Evolutionary conservation across 2,888 invertebrate species (phyloP).

Genomic region (Synergus itoensis): DNA sequence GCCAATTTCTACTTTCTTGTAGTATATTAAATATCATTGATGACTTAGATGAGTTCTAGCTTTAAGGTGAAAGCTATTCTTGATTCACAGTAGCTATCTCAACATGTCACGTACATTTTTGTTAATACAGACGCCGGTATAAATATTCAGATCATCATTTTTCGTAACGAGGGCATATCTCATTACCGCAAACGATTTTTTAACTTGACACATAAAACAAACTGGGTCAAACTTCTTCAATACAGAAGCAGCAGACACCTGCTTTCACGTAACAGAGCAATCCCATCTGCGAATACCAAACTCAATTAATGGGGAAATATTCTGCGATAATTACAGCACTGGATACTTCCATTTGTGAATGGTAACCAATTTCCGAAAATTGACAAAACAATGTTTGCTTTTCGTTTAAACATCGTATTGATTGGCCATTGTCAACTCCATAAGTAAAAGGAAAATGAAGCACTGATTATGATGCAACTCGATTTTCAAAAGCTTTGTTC

Average conservation of each 20-base stretch:
- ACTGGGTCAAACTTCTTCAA: slow-evolving; percentile 26
- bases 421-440: slow-evolving; percentile 30
- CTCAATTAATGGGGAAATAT: slow-evolving; percentile 19
- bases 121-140: slow-evolving; percentile 37
- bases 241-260: slow-evolving; percentile 2
- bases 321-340: slow-evolving; percentile 22
- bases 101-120: slow-evolving; percentile 18
- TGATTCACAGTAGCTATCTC: background rate
- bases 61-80: background rate
- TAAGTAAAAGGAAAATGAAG: slow-evolving; percentile 24
- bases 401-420: slow-evolving; percentile 21
- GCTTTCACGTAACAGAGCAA: slow-evolving; percentile 12
- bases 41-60: background rate
- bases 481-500: slow-evolving; percentile 18
- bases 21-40: too few relatives aligned
- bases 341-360: slow-evolving; percentile 13
- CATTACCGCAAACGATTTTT: slow-evolving; percentile 33
- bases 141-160: slow-evolving; percentile 28
- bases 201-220: slow-evolving; percentile 38
- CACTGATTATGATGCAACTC: slow-evolving; percentile 28
- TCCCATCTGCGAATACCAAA: slow-evolving; percentile 7
- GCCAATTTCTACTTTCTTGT: too few relatives aligned
- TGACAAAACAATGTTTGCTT: slow-evolving; percentile 29
- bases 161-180: slow-evolving; percentile 7
- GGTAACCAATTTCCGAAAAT: slow-evolving; percentile 32